Evolutionary conservation across 2,888 invertebrate genomes (phyloP).

Genomic region (Lottia gigantea): DNA sequence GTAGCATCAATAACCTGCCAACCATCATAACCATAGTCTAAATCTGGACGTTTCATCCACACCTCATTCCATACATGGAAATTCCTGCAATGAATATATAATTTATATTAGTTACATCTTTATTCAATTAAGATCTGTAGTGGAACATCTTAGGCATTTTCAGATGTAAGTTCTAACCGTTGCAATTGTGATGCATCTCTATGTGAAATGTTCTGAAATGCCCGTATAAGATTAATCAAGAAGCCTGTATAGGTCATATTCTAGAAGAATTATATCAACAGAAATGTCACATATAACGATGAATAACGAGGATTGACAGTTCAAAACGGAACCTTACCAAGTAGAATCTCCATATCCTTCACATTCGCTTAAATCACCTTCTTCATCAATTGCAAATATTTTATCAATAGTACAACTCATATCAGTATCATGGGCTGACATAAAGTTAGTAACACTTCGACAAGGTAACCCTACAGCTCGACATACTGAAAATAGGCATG

Average conservation of each 20-base stretch:
- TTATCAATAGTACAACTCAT: conserved; percentile 53
- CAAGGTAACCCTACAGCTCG: conserved; percentile 58
- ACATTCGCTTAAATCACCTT: conserved; percentile 72
- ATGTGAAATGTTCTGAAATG: no score
- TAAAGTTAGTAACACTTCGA: conserved; percentile 57
- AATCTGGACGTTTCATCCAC: conserved; percentile 90
- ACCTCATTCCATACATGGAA: conserved; percentile 97
- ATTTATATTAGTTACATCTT: no score
- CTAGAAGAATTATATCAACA: no score
- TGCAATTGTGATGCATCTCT: no score
- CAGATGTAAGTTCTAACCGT: no score
- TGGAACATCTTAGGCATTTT: no score
- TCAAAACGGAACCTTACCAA: conserved; percentile 68
- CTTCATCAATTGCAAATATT: conserved; percentile 61
- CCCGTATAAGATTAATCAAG: no score
- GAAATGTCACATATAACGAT: no score
- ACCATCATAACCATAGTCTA: conserved; percentile 82
- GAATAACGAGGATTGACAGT: no score
- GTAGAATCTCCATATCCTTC: conserved; percentile 79
- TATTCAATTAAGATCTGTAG: no score
- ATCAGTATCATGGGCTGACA: conserved; percentile 60
- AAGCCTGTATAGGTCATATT: no score
- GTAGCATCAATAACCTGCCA: conserved; percentile 96
- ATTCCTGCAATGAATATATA: conserved; percentile 72
- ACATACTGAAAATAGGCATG: conserved; percentile 50